phyloP scores from a whole-genome alignment of 2,797 vertebrate genomes.

The Acipenser ruthenus region DNA sequence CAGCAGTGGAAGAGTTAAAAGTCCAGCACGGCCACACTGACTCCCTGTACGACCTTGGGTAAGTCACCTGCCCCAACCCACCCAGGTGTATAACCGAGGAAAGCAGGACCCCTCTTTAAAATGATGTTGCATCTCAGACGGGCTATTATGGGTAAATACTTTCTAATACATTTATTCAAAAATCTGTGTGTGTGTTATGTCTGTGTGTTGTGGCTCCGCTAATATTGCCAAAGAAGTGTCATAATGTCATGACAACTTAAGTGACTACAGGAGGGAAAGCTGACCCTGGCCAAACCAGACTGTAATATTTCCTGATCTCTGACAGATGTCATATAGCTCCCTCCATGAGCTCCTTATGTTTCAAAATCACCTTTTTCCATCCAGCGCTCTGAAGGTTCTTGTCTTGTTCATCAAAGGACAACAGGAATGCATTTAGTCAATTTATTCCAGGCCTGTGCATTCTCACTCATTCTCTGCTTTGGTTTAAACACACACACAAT shows the following conservation, averaged over 20 bases:
- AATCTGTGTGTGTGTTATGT: slow-evolving; percentile 43
- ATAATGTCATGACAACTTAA: slow-evolving; percentile 57
- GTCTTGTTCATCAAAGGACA: slow-evolving; percentile 55
- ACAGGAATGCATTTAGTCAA: slow-evolving; percentile 36
- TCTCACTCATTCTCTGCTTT: not conserved
- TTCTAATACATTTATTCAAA: slow-evolving; percentile 52
- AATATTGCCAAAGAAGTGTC: slow-evolving; percentile 63
- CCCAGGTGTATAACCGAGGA: slow-evolving; percentile 25
- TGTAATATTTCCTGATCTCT: slow-evolving; percentile 43
- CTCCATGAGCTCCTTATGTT: slow-evolving; percentile 65
- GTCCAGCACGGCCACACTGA: no score
- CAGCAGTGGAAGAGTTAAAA: no score
- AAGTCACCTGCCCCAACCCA: slow-evolving; percentile 50
- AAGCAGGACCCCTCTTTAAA: slow-evolving; percentile 19
- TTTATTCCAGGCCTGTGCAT: slow-evolving; percentile 10
- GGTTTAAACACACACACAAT: no score
- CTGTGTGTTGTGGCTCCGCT: slow-evolving; percentile 41
- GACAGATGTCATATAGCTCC: slow-evolving; percentile 68
- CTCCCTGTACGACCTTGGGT: slow-evolving; percentile 49
- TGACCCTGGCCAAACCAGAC: slow-evolving; percentile 52
- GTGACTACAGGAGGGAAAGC: slow-evolving; percentile 46
- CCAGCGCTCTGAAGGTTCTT: slow-evolving; percentile 60
- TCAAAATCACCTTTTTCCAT: slow-evolving; percentile 65
- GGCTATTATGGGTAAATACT: slow-evolving; percentile 37
- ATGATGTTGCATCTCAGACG: slow-evolving; percentile 40